Evolutionary conservation across 2,797 vertebrate species (phyloP), one percentile per base, ranked within the genome.

Genomic region (Coregonus ussuriensis): DNA sequence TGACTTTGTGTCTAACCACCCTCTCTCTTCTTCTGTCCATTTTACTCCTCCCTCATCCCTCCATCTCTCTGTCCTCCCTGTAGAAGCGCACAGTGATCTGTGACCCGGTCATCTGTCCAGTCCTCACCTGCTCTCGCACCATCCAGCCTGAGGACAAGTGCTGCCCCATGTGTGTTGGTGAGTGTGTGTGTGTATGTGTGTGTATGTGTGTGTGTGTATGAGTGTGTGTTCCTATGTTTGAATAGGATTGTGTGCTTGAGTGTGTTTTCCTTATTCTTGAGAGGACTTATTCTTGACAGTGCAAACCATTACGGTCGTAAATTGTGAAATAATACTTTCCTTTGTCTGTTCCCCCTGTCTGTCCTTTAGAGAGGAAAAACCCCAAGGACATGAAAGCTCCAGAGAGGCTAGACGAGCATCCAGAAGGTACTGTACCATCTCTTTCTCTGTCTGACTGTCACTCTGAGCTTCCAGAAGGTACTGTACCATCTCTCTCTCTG

Each of bases 31-130:
- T 72, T 72, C 4, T 53, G n/a, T 15, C 9, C 11, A 25, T 72
- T 63, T 31, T 6, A 67, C 74, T 74, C 13, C 35, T 31, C 13
- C 72, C 13, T n/a, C 14, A 18, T 31, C 71, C 41, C 41, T 47
- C 41, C 41, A 47, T 47, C 41, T 47, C 29, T 75, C 47, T 16
- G 13, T 72, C 21, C 35, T 4, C 35, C 37, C 37, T 82, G 71
- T 53, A 99, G 97, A 99, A 97, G 81, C 95, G 95, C 75, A 98
- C 98, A 0, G 97, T 99, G 82, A 99, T 99, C 86, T 99, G 97
- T 25, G 98, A 98, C 75, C 98, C 98, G 0, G 94, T 99, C 84
- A 94, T 98, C 81, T 99, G 98, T 82, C 96, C 96, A 0, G 92
- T 89, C 0, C 87, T 96, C 86, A 95, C 94, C 81, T 99, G 98